Conservation (phyloP, 2,888 invertebrate genomes). For the Leptothorax acervorum region DNA sequence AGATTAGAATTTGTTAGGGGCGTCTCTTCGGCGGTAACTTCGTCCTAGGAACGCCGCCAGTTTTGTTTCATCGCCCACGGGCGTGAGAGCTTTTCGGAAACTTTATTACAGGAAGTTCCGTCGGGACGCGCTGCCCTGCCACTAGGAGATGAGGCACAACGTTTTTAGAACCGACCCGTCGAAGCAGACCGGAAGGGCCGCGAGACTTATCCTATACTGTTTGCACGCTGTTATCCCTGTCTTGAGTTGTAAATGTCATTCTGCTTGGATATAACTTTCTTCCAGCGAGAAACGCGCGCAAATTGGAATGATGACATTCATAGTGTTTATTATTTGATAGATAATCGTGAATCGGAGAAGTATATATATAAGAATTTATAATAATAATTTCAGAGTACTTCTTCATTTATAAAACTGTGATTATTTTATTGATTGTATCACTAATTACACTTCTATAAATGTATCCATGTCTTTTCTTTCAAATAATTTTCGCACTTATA, state of each 20-base stretch:
- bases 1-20: slow-evolving; percentile 75
- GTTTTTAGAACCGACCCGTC: slow-evolving; percentile 23
- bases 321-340: too few relatives aligned
- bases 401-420: too few relatives aligned
- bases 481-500: too few relatives aligned
- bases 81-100: slow-evolving; percentile 68
- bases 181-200: slow-evolving; percentile 23
- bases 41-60: slow-evolving; percentile 71
- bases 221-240: slow-evolving; percentile 34
- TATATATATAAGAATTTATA: not conserved
- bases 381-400: not conserved
- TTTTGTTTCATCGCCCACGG: slow-evolving; percentile 75
- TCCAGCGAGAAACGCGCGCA: not conserved
- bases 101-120: slow-evolving; percentile 69
- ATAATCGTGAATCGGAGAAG: too few relatives aligned
- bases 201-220: not conserved
- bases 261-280: not conserved
- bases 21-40: slow-evolving; percentile 70
- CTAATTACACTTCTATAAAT: too few relatives aligned
- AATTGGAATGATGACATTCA: not conserved
- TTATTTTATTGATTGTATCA: too few relatives aligned
- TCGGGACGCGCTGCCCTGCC: slow-evolving; percentile 52
- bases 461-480: too few relatives aligned
- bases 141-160: slow-evolving; percentile 20
- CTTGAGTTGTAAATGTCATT: slow-evolving; percentile 35